Evolutionary conservation across 1,140 invertebrate species (phyloP).

Genomic region (Dendrolimus kikuchii): DNA sequence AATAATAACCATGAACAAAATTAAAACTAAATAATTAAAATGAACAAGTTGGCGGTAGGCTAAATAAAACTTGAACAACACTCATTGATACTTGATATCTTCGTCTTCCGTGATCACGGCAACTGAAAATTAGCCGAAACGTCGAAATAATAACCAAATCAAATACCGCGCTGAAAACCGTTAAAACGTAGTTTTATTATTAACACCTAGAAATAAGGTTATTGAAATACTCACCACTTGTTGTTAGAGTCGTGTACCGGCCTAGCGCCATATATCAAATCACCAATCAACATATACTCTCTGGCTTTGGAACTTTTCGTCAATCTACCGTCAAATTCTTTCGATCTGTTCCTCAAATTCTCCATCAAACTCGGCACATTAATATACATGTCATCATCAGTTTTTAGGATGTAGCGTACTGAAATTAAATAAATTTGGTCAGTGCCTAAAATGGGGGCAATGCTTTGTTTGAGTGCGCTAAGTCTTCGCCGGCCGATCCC

Average conservation of each 20-base stretch:
- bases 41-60: too few species aligned
- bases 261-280: constrained; percentile 81
- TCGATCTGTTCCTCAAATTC: constrained; percentile 57
- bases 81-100: too few species aligned
- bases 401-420: constrained; percentile 83
- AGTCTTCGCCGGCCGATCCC: too few species aligned
- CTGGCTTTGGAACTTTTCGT: constrained; percentile 12
- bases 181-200: too few species aligned
- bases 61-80: too few species aligned
- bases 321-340: constrained; percentile 25
- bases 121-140: too few species aligned
- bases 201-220: too few species aligned
- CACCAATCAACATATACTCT: constrained; percentile 77
- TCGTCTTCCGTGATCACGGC: too few species aligned
- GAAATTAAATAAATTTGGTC: constrained; percentile 16
- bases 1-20: too few species aligned
- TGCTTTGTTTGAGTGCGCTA: too few species aligned
- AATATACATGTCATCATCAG: constrained; percentile 89
- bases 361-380: constrained; percentile 77
- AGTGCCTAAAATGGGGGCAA: too few species aligned
- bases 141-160: not conserved
- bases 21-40: too few species aligned
- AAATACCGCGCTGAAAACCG: not conserved
- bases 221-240: constrained; percentile 79
- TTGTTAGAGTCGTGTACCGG: constrained; percentile 81